phyloP scores from a whole-genome alignment of 2,113 vertebrate species.

The Otus sunia region DNA sequence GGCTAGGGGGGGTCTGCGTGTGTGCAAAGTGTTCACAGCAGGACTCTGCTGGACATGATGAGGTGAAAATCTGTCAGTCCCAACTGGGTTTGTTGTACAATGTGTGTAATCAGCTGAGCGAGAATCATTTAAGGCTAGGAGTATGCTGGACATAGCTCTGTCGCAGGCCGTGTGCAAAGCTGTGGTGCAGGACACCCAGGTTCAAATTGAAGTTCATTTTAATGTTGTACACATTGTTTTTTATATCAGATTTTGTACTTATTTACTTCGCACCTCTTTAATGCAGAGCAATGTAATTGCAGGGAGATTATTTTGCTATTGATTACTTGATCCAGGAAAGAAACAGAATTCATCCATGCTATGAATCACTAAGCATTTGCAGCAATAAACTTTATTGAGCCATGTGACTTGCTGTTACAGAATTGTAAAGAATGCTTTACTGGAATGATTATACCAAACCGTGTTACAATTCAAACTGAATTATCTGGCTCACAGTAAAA shows the following conservation, averaged over 20 bases:
- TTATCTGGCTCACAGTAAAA: slow-evolving; percentile 59
- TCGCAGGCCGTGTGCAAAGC: background rate
- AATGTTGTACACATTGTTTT: background rate
- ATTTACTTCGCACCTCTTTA: slow-evolving; percentile 44
- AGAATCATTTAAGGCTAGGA: background rate
- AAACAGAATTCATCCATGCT: slow-evolving; percentile 43
- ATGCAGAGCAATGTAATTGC: slow-evolving; percentile 43
- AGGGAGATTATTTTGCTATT: slow-evolving; percentile 61
- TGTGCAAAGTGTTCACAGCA: background rate
- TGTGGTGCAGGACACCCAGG: background rate
- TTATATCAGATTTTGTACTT: slow-evolving; percentile 36
- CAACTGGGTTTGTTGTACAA: background rate
- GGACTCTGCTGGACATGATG: background rate
- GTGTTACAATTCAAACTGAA: slow-evolving; percentile 39
- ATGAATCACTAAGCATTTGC: slow-evolving; percentile 58
- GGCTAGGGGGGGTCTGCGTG: background rate
- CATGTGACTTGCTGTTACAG: slow-evolving; percentile 57
- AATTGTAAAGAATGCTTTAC: slow-evolving; percentile 62
- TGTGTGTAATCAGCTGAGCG: background rate
- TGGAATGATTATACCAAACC: slow-evolving; percentile 51
- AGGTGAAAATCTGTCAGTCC: background rate
- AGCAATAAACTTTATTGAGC: slow-evolving; percentile 52
- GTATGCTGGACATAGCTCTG: background rate
- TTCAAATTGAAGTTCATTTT: background rate
- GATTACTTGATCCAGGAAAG: slow-evolving; percentile 55